Percentiles rank a stretch among this genome's conserved stretches.
These are phyloP conservation scores for Drosophila nr. fundita DNA, from an alignment of 2,888 invertebrate genomes.

Conservation along the genomic window DNA sequence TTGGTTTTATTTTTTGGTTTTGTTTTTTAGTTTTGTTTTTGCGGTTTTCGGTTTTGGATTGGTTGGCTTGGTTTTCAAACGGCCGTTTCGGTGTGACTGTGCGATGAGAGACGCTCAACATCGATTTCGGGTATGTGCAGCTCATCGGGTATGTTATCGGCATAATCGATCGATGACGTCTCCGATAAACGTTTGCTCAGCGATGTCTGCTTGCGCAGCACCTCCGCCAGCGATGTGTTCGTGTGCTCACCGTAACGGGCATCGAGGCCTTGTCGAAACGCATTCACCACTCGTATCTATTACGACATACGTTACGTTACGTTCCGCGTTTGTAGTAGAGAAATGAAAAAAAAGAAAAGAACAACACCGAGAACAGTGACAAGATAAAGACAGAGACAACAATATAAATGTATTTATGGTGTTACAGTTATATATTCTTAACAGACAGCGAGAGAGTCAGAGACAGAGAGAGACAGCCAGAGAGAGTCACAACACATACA, in stretches of 20 bases:
- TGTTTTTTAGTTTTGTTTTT: conserved; percentile 77
- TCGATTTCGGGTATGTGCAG: conserved; percentile 96
- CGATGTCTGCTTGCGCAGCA: conserved; percentile 96
- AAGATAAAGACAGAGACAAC: conserved; percentile 60
- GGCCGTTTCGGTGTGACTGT: conserved; percentile 97
- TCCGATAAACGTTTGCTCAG: conserved; percentile 96
- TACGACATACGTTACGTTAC: background rate
- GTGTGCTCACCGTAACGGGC: conserved; percentile 96
- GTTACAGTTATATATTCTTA: conserved; percentile 22
- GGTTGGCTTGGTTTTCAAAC: conserved; percentile 87
- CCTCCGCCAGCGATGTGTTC: conserved; percentile 96
- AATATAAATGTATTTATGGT: conserved; percentile 24
- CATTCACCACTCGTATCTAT: conserved; percentile 99
- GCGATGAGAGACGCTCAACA: conserved; percentile 95
- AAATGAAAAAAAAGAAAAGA: conserved; percentile 61
- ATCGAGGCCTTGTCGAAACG: conserved; percentile 99
- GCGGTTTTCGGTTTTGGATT: background rate
- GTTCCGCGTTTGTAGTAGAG: background rate
- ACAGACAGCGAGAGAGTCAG: conserved; percentile 37
- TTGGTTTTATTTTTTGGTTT: background rate
- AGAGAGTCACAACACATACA: background rate
- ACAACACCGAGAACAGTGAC: conserved; percentile 66
- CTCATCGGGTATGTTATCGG: conserved; percentile 94
- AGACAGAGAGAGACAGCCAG: conserved; percentile 24
- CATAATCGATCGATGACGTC: conserved; percentile 96